Evolutionary conservation across 1,140 invertebrate species (phyloP).

Genomic region (Euschistus heros): DNA sequence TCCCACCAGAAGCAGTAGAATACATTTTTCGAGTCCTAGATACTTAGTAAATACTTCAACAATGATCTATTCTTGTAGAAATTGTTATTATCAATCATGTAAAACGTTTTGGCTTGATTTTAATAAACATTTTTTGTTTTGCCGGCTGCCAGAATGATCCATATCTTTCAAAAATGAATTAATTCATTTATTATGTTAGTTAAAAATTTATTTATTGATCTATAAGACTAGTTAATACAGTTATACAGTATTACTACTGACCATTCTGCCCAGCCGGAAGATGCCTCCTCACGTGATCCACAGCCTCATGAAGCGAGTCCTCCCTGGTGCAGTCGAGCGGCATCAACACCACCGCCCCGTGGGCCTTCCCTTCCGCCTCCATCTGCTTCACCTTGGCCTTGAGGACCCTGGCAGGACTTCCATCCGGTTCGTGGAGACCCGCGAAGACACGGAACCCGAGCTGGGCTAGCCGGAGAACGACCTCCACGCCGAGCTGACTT

Average conservation of each 20-base stretch:
- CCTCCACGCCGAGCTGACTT: slow-evolving; percentile 60
- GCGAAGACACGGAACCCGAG: slow-evolving; percentile 65
- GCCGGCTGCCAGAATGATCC: too few relatives aligned
- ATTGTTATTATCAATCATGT: too few relatives aligned
- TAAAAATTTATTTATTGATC: background rate
- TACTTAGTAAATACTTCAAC: too few relatives aligned
- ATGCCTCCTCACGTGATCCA: slow-evolving; percentile 61
- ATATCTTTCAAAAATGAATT: too few relatives aligned
- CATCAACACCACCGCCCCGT: slow-evolving; percentile 42
- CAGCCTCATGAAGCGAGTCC: slow-evolving; percentile 63
- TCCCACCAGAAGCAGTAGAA: too few relatives aligned
- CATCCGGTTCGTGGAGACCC: slow-evolving; percentile 40
- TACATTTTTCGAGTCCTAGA: too few relatives aligned
- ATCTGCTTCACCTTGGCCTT: slow-evolving; percentile 43
- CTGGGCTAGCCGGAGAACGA: slow-evolving; percentile 52
- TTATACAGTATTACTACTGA: slow-evolving; percentile 30
- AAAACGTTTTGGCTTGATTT: too few relatives aligned
- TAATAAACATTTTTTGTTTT: too few relatives aligned
- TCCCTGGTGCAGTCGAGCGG: slow-evolving; percentile 67
- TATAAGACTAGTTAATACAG: background rate
- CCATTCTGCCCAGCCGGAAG: slow-evolving; percentile 70
- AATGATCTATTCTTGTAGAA: too few relatives aligned
- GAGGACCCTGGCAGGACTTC: slow-evolving; percentile 45
- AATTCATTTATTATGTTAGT: background rate
- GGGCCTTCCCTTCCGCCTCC: slow-evolving; percentile 31